phyloP scores from a whole-genome alignment of 2,888 invertebrate genomes.

The Aricia artaxerxes region DNA sequence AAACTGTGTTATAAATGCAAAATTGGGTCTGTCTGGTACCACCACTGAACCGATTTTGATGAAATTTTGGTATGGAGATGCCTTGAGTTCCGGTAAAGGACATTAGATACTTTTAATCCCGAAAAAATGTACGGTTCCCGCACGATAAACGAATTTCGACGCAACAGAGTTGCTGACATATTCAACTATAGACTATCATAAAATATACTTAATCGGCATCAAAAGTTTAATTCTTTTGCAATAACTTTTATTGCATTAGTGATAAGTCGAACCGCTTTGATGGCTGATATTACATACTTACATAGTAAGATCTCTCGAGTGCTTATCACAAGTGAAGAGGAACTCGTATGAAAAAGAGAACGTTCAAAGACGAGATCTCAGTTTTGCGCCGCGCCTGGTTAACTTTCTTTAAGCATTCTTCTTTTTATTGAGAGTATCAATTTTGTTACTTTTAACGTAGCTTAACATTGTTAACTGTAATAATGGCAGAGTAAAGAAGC shows the following conservation, averaged over 20 bases:
- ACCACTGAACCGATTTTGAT: too few relatives aligned
- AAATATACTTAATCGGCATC: background rate
- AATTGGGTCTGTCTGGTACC: too few relatives aligned
- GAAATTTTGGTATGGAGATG: too few relatives aligned
- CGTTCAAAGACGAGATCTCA: constrained; percentile 4
- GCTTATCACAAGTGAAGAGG: constrained; percentile 6
- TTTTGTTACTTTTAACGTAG: background rate
- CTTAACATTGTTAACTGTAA: background rate
- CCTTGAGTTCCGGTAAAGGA: too few relatives aligned
- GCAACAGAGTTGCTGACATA: too few relatives aligned
- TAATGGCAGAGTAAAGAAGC: too few relatives aligned
- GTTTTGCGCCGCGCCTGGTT: background rate
- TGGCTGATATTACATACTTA: background rate
- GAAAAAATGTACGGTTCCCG: too few relatives aligned
- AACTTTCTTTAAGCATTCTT: background rate
- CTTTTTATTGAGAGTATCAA: background rate
- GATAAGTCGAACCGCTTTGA: background rate
- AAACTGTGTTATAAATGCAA: too few relatives aligned
- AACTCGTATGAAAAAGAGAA: background rate
- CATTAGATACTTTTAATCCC: too few relatives aligned
- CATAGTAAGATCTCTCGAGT: background rate
- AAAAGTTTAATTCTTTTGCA: background rate
- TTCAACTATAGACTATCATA: background rate
- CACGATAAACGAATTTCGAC: too few relatives aligned
- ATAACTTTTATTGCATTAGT: background rate